Evolutionary conservation across 2,888 invertebrate genomes (phyloP).

Genomic region (Colostygia pectinataria): DNA sequence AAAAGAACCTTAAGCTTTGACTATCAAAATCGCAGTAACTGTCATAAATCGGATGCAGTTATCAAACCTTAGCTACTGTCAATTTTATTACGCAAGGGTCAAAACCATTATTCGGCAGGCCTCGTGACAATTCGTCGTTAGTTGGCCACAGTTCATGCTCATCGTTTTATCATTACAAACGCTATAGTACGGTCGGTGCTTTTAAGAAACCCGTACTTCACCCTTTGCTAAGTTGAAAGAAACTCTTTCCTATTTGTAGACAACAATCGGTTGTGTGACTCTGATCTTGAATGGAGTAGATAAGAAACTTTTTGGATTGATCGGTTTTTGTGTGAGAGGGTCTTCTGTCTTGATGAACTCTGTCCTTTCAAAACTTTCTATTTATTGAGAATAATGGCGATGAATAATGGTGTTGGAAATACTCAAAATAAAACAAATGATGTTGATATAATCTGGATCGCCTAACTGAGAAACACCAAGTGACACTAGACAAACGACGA

Average conservation of each 20-base stretch:
- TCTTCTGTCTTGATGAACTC: neutral
- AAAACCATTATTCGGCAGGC: too few relatives aligned
- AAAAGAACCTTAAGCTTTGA: neutral
- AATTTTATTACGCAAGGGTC: too few relatives aligned
- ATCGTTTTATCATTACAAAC: neutral
- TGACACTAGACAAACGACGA: too few relatives aligned
- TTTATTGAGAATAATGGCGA: neutral
- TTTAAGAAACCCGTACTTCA: neutral
- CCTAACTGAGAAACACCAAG: too few relatives aligned
- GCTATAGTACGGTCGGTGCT: neutral
- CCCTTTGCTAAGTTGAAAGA: slow-evolving; percentile 5
- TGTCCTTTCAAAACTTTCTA: too few relatives aligned
- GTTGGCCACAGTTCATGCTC: too few relatives aligned
- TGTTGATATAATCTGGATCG: too few relatives aligned
- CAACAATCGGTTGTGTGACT: slow-evolving; percentile 6
- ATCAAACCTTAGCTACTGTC: too few relatives aligned
- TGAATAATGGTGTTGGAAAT: too few relatives aligned
- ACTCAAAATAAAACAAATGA: too few relatives aligned
- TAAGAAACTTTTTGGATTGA: slow-evolving; percentile 5
- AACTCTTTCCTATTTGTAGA: slow-evolving; percentile 6
- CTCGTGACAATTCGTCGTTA: too few relatives aligned
- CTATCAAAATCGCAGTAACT: neutral
- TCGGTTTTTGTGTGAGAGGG: neutral
- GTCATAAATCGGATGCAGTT: neutral
- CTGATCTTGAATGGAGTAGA: slow-evolving; percentile 4